Evolutionary conservation across 2,888 invertebrate genomes (phyloP).

Genomic region (Frankliniella fusca): DNA sequence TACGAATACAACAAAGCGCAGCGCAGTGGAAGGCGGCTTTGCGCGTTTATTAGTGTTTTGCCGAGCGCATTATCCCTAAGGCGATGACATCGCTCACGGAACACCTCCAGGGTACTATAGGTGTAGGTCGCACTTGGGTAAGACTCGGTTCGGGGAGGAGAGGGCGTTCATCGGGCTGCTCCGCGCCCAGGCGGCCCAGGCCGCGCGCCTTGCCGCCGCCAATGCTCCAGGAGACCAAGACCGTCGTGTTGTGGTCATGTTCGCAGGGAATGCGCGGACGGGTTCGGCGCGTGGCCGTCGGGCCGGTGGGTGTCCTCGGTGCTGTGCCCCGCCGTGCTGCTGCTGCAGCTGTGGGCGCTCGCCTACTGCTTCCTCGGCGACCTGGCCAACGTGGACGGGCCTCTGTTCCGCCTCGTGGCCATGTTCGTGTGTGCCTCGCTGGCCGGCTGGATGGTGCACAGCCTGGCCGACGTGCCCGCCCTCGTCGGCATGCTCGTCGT

Average conservation of each 20-base stretch:
- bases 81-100: too few species aligned
- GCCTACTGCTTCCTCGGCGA: constrained; percentile 6
- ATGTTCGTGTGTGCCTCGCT: constrained; percentile 16
- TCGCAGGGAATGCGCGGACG: constrained; percentile 9
- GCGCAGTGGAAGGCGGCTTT: too few species aligned
- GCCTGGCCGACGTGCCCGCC: constrained; percentile 4
- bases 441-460: constrained; percentile 1
- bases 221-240: too few species aligned
- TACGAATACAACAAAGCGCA: too few species aligned
- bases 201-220: background rate
- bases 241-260: background rate
- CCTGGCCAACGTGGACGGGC: background rate
- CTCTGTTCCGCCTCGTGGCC: constrained; percentile 1
- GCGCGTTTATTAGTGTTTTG: too few species aligned
- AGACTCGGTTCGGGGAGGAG: background rate
- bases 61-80: too few species aligned
- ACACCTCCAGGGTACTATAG: too few species aligned
- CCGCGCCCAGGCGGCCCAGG: background rate
- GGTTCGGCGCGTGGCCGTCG: constrained; percentile 4
- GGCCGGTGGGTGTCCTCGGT: background rate
- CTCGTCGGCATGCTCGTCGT: constrained; percentile 10
- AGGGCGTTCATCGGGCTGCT: too few species aligned
- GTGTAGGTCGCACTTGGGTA: background rate
- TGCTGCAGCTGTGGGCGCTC: constrained; percentile 11
- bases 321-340: constrained; percentile 7